Percentiles rank a stretch among this genome's conserved stretches.
Evolutionary conservation across 1,140 invertebrate genomes (phyloP).

Genomic region (Drosophila varians): DNA sequence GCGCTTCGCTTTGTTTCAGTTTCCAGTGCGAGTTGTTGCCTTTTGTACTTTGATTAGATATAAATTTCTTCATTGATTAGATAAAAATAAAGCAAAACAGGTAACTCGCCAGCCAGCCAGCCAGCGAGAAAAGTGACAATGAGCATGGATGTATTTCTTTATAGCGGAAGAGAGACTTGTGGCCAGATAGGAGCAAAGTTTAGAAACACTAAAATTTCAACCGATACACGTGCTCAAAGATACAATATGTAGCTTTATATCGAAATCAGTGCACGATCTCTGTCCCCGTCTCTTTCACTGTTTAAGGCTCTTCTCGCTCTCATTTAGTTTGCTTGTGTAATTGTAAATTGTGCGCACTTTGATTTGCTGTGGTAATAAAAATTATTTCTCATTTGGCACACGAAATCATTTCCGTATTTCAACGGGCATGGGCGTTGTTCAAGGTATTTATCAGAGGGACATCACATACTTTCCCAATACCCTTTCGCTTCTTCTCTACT

Average conservation of each 20-base stretch:
- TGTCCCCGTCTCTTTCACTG: not conserved
- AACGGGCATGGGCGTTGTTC: conserved; percentile 31
- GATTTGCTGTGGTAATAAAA: conserved; percentile 70
- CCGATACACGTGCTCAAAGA: conserved; percentile 43
- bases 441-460: conserved; percentile 10
- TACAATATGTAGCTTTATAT: conserved; percentile 50
- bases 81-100: conserved; percentile 64
- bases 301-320: not conserved
- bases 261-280: conserved; percentile 60
- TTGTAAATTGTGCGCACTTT: conserved; percentile 73
- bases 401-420: conserved; percentile 58
- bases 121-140: conserved; percentile 1
- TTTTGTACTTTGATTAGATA: conserved; percentile 74
- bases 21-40: conserved; percentile 18
- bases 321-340: conserved; percentile 39
- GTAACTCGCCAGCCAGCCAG: conserved; percentile 13
- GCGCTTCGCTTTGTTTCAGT: conserved; percentile 39
- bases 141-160: not conserved
- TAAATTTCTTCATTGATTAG: conserved; percentile 80
- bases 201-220: conserved; percentile 26
- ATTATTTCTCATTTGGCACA: conserved; percentile 59
- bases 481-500: no score
- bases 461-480: not conserved
- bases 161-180: not conserved
- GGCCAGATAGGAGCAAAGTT: conserved; percentile 16